These are phyloP conservation scores for Pampus argenteus DNA, from an alignment of 2,797 vertebrate genomes.

Conservation along the genomic window DNA sequence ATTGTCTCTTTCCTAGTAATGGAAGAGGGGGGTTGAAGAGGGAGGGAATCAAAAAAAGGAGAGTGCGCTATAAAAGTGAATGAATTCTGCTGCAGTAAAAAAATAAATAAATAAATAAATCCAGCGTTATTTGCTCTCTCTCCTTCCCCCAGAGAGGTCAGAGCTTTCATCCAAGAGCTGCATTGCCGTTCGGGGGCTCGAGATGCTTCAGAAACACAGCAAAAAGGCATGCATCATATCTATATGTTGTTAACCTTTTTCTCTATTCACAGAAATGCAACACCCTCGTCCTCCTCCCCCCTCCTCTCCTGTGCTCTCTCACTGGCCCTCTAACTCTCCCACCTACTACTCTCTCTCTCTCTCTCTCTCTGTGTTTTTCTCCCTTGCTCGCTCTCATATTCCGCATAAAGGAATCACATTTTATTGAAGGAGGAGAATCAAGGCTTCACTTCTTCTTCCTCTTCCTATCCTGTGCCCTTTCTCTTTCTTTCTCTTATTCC, in stretches of 20 bases:
- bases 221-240: constrained; percentile 43
- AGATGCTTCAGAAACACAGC: constrained; percentile 25
- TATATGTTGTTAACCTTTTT: constrained; percentile 72
- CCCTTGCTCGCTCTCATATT: constrained; percentile 71
- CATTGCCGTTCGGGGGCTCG: constrained; percentile 19
- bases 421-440: constrained; percentile 74
- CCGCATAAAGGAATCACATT: constrained; percentile 84
- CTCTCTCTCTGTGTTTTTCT: constrained; percentile 38
- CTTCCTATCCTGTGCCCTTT: constrained; percentile 24
- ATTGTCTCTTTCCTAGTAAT: constrained; percentile 52
- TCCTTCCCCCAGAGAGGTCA: constrained; percentile 44
- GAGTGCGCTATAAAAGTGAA: constrained; percentile 79
- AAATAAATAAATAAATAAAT: no score
- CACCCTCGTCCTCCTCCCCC: constrained; percentile 42
- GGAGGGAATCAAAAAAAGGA: constrained; percentile 56
- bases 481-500: constrained; percentile 4
- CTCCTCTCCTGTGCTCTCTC: constrained; percentile 46
- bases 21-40: constrained; percentile 47
- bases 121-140: not conserved
- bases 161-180: constrained; percentile 44
- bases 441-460: constrained; percentile 59
- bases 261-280: constrained; percentile 73
- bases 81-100: constrained; percentile 86
- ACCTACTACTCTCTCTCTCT: constrained; percentile 30
- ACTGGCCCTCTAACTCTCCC: constrained; percentile 46